phyloP scores from a whole-genome alignment of 2,113 vertebrate species.

The Tauraco erythrolophus region DNA sequence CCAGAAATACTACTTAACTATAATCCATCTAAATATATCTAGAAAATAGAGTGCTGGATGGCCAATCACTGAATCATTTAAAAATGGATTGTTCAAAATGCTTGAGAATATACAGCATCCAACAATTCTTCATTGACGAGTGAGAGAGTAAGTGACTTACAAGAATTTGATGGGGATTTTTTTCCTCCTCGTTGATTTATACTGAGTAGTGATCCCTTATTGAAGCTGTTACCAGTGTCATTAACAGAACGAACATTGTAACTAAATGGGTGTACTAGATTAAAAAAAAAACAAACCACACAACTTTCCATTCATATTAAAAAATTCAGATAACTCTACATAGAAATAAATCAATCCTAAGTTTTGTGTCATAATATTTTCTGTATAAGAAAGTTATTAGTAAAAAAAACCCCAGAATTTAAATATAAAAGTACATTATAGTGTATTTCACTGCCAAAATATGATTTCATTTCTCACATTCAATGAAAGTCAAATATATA shows the following conservation, averaged over 20 bases:
- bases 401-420: neutral
- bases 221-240: neutral
- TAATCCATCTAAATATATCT: neutral
- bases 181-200: neutral
- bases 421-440: neutral
- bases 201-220: neutral
- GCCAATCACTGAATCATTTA: neutral
- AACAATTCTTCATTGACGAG: neutral
- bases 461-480: neutral
- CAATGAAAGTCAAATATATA: neutral
- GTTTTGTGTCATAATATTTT: neutral
- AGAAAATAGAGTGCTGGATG: neutral
- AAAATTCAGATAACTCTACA: neutral
- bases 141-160: neutral
- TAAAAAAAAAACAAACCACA: neutral
- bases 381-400: neutral
- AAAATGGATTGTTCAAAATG: neutral
- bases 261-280: neutral
- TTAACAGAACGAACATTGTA: neutral
- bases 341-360: neutral
- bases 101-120: neutral
- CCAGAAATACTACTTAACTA: neutral
- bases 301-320: neutral
- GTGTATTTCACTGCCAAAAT: neutral
- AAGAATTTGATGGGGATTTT: rapidly evolving